These are phyloP conservation scores for Sepioteuthis lessoniana DNA, from an alignment of 2,888 invertebrate species.

Conservation along the genomic window DNA sequence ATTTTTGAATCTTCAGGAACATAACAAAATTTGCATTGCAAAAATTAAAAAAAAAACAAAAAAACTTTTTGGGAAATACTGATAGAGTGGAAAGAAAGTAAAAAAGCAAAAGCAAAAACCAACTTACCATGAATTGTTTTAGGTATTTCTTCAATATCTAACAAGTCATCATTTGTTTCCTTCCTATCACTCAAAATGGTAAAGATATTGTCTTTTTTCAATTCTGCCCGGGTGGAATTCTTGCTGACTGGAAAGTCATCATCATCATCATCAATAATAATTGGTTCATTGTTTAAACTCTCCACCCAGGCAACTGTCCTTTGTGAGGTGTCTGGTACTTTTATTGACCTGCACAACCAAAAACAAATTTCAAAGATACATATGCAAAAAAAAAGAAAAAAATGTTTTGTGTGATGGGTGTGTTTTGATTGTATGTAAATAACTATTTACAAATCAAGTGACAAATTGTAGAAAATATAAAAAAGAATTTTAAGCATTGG, in stretches of 20 bases:
- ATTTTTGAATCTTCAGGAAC: too few species aligned
- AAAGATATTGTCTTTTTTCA: constrained; percentile 51
- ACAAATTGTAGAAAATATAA: too few species aligned
- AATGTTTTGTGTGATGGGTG: too few species aligned
- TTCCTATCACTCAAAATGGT: constrained; percentile 34
- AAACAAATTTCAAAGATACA: not conserved
- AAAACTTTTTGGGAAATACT: too few species aligned
- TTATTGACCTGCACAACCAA: constrained; percentile 36
- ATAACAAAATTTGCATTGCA: too few species aligned
- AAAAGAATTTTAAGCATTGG: too few species aligned
- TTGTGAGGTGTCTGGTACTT: constrained; percentile 43
- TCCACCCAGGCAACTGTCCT: constrained; percentile 53
- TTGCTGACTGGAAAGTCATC: not conserved
- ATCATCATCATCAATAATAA: constrained; percentile 52
- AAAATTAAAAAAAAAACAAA: too few species aligned
- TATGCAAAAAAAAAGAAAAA: too few species aligned
- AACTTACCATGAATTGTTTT: not conserved
- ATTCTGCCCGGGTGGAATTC: constrained; percentile 50
- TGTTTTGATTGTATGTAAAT: too few species aligned
- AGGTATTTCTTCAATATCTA: constrained; percentile 50
- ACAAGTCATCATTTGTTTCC: constrained; percentile 51
- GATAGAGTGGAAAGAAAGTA: too few species aligned
- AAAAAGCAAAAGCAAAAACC: not conserved
- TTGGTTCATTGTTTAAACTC: constrained; percentile 48
- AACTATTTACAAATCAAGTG: too few species aligned